phyloP scores from a whole-genome alignment of 2,113 vertebrate species.

The Scortum barcoo region DNA sequence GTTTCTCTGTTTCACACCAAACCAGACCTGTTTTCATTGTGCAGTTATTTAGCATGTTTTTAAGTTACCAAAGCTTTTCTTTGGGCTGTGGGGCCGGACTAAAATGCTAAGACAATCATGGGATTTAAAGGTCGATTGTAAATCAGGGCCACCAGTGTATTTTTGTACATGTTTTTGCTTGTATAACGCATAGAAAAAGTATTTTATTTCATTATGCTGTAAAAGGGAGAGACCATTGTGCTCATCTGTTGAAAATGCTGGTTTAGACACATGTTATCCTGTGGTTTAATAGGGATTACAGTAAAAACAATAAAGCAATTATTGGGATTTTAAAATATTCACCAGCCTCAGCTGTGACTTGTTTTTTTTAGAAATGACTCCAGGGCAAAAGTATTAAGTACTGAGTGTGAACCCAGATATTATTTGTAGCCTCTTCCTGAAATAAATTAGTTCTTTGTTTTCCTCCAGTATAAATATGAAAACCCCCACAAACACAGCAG shows the following conservation, averaged over 20 bases:
- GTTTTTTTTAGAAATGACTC: conserved; percentile 9
- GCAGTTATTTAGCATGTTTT: conserved; percentile 37
- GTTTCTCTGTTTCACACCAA: conserved; percentile 36
- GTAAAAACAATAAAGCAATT: conserved; percentile 64
- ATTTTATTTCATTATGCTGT: conserved; percentile 64
- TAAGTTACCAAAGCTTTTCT: conserved; percentile 47
- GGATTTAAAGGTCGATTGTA: conserved; percentile 47
- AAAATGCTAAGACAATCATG: conserved; percentile 67
- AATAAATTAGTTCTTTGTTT: not conserved
- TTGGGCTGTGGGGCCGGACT: conserved; percentile 21
- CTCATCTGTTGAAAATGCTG: conserved; percentile 64
- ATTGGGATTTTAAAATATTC: conserved; percentile 55
- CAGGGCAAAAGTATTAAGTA: not conserved
- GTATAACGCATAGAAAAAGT: conserved; percentile 2
- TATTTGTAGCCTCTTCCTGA: not conserved
- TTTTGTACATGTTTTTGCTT: conserved; percentile 49
- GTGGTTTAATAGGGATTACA: conserved; percentile 50
- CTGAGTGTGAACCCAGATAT: not conserved
- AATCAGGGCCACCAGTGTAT: conserved; percentile 35
- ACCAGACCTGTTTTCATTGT: conserved; percentile 18
- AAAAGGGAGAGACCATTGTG: conserved; percentile 54
- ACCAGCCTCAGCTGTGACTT: not conserved
- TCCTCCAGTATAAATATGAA: not conserved
- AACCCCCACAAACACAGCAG: not conserved
- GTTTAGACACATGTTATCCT: conserved; percentile 53